Evolutionary conservation across 2,113 vertebrate genomes (phyloP).

Genomic region (Cichladusa arquata): DNA sequence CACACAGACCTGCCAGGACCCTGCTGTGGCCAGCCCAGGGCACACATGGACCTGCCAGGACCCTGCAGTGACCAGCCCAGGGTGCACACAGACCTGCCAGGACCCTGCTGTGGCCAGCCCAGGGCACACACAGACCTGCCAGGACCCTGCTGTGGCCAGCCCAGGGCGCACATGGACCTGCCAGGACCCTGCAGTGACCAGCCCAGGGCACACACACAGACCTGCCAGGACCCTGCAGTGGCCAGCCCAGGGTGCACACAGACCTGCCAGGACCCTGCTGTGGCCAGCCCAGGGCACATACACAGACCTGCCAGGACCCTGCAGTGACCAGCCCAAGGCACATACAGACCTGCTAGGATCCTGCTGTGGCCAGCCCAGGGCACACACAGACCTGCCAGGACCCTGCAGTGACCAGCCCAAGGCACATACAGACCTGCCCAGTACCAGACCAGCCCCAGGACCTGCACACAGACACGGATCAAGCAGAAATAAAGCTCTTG

Average conservation of each 20-base stretch:
- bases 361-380: neutral
- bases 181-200: accelerated
- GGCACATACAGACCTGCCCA: accelerated
- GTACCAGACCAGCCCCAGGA: neutral
- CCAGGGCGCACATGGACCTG: neutral
- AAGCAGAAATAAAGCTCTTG: neutral
- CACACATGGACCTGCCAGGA: neutral
- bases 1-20: neutral
- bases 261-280: neutral
- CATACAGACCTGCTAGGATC: neutral
- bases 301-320: neutral
- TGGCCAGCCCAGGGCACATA: neutral
- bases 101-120: neutral
- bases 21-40: neutral
- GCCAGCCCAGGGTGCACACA: neutral
- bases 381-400: neutral
- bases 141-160: neutral
- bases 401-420: neutral
- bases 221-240: neutral
- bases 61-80: neutral
- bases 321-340: neutral
- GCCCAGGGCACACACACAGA: neutral
- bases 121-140: neutral
- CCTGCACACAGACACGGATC: neutral
- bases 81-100: neutral